Conservation (phyloP, 2,888 invertebrate species). For the Gisinianus flammeolus region DNA sequence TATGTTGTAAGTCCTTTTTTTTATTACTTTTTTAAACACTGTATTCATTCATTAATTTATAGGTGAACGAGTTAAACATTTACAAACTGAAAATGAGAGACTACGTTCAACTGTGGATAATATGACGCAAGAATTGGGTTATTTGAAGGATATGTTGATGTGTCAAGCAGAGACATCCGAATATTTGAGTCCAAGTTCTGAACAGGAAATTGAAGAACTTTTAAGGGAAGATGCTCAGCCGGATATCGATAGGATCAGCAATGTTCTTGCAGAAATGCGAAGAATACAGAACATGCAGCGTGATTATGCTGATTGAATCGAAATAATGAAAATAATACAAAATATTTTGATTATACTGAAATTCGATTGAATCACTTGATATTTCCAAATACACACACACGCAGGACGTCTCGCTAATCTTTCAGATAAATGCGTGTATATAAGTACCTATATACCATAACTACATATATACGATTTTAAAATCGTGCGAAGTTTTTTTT, state of each 20-base stretch:
- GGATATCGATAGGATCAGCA: slow-evolving; percentile 51
- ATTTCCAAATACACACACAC: neutral
- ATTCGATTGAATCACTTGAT: neutral
- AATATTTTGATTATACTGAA: neutral
- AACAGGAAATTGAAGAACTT: slow-evolving; percentile 54
- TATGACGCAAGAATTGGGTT: slow-evolving; percentile 78
- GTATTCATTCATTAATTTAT: slow-evolving; percentile 61
- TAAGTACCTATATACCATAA: too few species aligned
- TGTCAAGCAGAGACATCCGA: slow-evolving; percentile 69
- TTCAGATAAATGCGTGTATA: too few species aligned
- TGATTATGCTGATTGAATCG: neutral
- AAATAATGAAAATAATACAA: neutral
- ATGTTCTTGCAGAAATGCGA: slow-evolving; percentile 53
- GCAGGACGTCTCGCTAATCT: too few species aligned
- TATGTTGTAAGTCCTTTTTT: neutral
- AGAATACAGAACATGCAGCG: slow-evolving; percentile 50
- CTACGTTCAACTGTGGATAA: slow-evolving; percentile 81
- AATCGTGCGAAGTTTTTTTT: too few species aligned
- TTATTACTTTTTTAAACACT: too few species aligned
- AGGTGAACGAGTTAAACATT: slow-evolving; percentile 69
- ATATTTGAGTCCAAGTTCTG: slow-evolving; percentile 51
- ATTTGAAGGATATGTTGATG: slow-evolving; percentile 79
- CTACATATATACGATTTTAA: too few species aligned
- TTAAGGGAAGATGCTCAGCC: slow-evolving; percentile 53
- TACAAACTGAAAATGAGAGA: slow-evolving; percentile 77